Evolutionary conservation across 2,888 invertebrate genomes (phyloP), one percentile per base, ranked within the genome.

Genomic region (Axea sp.): DNA sequence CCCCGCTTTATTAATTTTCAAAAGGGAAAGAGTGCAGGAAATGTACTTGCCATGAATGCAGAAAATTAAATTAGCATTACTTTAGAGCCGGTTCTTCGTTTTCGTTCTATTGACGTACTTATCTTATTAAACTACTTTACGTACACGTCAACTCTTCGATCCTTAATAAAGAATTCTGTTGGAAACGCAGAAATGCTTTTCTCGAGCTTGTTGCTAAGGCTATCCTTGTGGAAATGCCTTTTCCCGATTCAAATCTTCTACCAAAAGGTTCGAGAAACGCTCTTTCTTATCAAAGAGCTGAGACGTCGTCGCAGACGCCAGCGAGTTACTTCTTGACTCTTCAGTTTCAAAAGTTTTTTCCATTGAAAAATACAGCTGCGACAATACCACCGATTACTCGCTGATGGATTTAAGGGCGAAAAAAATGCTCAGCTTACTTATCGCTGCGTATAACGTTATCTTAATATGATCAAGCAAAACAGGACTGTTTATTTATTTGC

Each of bases 101-200:
- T 64, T 41, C 14, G 43, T 62, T 71, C 55, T 31, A 65, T 60
- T 51, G 49, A 60, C 35, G 72, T 75, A 77, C 68, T 41, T 68
- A 71, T 72, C 75, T 81, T 77, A 76, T 80, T 78, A 78, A 78
- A 76, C 74, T 77, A 78, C 76, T 74, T 49, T 79, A 76, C 80
- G 78, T 78, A 77, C 73, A 74, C 78, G 62, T 64, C 75, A 77
- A 77, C 78, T 78, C 78, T 71, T 77, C 81, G 77, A 79, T 81
- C 75, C 74, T 73, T 78, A 75, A 79, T 82, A 81, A 81, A 77
- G 78, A 82, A 82, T 79, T 81, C 81, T 78, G 76, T 41, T 51
- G 39, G 65, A 57, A 73, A 78, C 71, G 73, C 75, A 76, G 68
- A 79, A 81, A 80, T 76, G 77, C 76, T 80, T 78, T 47, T 39